These are phyloP conservation scores for Lophotis ruficrista DNA, from an alignment of 2,113 vertebrate species.

Conservation along the genomic window DNA sequence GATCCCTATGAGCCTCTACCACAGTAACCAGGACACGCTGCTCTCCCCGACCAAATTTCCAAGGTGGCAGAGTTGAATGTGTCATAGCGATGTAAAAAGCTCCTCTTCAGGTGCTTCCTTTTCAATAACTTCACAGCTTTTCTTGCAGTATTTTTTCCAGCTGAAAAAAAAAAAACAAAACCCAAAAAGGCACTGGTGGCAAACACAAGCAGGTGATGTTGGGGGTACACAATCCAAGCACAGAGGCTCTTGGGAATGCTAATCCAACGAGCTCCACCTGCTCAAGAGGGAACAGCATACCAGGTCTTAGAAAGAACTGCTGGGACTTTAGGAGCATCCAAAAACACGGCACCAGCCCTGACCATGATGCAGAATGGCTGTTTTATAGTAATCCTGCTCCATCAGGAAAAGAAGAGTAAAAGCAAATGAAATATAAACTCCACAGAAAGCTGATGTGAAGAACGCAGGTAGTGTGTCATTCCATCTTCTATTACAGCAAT, in stretches of 20 bases:
- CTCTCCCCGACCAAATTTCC: rapidly evolving
- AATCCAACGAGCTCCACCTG: background rate
- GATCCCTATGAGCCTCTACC: background rate
- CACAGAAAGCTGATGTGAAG: background rate
- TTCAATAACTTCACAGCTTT: background rate
- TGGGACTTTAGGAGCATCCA: background rate
- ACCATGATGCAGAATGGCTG: background rate
- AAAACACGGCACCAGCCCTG: background rate
- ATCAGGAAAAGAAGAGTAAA: background rate
- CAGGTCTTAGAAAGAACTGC: rapidly evolving
- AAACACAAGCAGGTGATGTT: background rate
- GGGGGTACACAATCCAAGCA: background rate
- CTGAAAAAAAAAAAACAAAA: background rate
- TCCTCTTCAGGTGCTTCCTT: background rate
- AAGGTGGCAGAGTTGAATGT: rapidly evolving
- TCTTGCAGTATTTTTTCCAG: background rate
- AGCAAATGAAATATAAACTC: background rate
- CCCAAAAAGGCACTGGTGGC: background rate
- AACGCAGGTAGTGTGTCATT: rapidly evolving
- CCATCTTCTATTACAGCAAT: background rate
- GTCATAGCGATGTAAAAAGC: background rate
- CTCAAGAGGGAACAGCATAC: rapidly evolving
- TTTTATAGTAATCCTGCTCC: background rate
- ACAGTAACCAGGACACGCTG: rapidly evolving
- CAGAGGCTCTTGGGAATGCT: background rate